phyloP scores from a whole-genome alignment of 2,797 vertebrate species.

The Sebastes nivosus region DNA sequence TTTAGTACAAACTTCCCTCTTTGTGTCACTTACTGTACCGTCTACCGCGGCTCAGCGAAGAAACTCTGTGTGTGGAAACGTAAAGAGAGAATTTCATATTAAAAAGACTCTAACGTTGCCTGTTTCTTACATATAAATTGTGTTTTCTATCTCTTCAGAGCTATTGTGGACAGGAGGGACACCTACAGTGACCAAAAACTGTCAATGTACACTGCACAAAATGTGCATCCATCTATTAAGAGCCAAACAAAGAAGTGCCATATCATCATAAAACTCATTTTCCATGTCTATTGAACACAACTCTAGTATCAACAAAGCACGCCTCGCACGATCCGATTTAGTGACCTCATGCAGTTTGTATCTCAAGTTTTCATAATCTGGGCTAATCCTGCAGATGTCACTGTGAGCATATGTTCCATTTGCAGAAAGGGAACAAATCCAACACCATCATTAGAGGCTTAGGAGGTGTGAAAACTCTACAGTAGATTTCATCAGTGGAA shows the following conservation, averaged over 20 bases:
- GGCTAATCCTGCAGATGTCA: conserved; percentile 72
- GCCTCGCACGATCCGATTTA: neutral
- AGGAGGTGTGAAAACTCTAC: conserved; percentile 57
- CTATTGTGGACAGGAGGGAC: neutral
- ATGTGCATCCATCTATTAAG: neutral
- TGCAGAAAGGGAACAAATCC: conserved; percentile 28
- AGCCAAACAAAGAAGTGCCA: neutral
- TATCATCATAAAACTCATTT: neutral
- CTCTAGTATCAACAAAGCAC: conserved; percentile 4
- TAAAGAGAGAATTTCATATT: neutral
- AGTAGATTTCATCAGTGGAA: conserved; percentile 54
- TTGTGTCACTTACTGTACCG: neutral
- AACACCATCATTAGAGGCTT: conserved; percentile 34
- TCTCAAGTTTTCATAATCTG: conserved; percentile 44
- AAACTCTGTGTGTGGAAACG: neutral
- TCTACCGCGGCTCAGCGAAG: neutral
- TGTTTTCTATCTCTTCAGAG: neutral
- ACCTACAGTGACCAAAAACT: neutral
- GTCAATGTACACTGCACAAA: neutral
- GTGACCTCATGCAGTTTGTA: conserved; percentile 17
- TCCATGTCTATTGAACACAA: neutral
- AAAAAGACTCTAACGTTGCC: neutral
- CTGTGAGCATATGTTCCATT: conserved; percentile 60
- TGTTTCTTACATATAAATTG: neutral
- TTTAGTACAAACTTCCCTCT: neutral